Conservation (phyloP, 1,140 invertebrate species). For the Eubasilissa regina region DNA sequence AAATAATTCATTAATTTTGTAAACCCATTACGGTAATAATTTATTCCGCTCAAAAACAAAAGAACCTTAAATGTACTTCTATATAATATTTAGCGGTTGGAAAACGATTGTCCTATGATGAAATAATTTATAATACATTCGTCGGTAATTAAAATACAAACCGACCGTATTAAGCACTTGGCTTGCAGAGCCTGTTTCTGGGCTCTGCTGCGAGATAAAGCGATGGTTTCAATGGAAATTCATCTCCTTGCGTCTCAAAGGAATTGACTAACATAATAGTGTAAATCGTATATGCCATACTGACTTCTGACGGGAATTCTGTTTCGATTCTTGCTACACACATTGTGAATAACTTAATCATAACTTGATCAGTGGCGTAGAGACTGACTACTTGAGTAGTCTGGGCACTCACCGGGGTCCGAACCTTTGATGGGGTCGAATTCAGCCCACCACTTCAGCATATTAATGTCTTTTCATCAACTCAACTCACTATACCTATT, state of each 20-base stretch:
- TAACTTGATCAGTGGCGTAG: too few relatives aligned
- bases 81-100: slow-evolving; percentile 5
- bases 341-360: too few relatives aligned
- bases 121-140: slow-evolving; percentile 13
- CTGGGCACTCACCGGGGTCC: too few relatives aligned
- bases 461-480: too few relatives aligned
- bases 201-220: slow-evolving; percentile 10
- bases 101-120: slow-evolving; percentile 40
- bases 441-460: too few relatives aligned
- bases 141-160: slow-evolving; percentile 37
- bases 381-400: too few relatives aligned
- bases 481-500: too few relatives aligned
- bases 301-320: not conserved
- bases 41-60: slow-evolving; percentile 35
- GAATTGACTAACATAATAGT: not conserved
- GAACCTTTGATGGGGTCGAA: too few relatives aligned
- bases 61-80: not conserved
- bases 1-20: slow-evolving; percentile 24
- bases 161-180: slow-evolving; percentile 34
- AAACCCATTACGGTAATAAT: slow-evolving; percentile 38
- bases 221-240: slow-evolving; percentile 18
- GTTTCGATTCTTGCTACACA: too few relatives aligned
- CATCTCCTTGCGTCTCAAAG: slow-evolving; percentile 4
- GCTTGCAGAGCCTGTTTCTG: slow-evolving; percentile 2
- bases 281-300: slow-evolving; percentile 6